A percentile compares a stretch with the other conserved stretches of the same genome.
These are phyloP conservation scores for Potamilus streckersoni DNA, from an alignment of 1,140 invertebrate genomes.

Conservation along the genomic window DNA sequence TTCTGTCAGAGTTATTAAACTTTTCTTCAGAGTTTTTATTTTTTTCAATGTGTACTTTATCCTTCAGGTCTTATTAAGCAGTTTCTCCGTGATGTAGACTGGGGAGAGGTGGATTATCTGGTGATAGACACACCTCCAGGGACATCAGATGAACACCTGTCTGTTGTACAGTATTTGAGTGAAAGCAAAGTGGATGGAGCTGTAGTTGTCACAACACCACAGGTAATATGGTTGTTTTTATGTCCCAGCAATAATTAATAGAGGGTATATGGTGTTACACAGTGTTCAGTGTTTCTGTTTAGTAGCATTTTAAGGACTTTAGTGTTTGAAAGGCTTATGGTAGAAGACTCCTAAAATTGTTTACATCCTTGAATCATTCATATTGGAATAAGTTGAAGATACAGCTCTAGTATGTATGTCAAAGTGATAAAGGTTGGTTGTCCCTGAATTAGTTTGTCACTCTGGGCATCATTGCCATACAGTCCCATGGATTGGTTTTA, in stretches of 20 bases:
- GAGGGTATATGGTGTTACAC: background rate
- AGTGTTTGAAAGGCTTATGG: no score
- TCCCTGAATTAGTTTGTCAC: no score
- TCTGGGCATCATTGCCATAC: no score
- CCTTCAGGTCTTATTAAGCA: conserved; percentile 87
- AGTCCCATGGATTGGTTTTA: no score
- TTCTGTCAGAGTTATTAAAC: no score
- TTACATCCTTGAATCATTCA: no score
- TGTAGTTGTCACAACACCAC: conserved; percentile 92
- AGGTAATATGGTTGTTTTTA: conserved; percentile 68
- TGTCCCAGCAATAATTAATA: background rate
- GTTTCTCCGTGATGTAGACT: conserved; percentile 90
- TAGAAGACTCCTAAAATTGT: no score
- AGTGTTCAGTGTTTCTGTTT: background rate
- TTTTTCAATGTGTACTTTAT: background rate
- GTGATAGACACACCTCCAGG: conserved; percentile 97
- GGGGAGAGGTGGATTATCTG: conserved; percentile 93
- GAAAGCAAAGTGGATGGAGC: conserved; percentile 78
- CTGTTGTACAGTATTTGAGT: conserved; percentile 84
- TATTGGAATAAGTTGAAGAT: no score
- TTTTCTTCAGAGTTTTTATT: no score
- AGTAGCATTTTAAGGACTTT: no score
- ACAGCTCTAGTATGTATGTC: no score
- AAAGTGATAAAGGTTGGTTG: no score
- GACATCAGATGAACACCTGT: conserved; percentile 97